Base-by-base conservation (phyloP, 1,140 invertebrate species). In the Hyphantria cunea region DNA sequence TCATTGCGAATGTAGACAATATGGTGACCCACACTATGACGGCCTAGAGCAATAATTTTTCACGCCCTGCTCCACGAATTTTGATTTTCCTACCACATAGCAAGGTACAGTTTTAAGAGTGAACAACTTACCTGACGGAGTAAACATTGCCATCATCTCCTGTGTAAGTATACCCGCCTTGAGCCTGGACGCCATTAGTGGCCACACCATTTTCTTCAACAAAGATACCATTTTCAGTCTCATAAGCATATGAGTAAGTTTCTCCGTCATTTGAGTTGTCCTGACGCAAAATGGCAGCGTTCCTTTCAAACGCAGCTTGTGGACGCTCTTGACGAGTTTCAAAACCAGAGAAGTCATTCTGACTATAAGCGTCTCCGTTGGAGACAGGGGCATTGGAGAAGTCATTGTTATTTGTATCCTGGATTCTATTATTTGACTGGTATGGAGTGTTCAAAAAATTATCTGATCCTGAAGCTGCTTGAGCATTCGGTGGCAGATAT, bases 401-500 rank as follows among this genome's bases (percentile, higher is more conserved):
- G 6, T 15, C 14, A 25, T 25, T 47, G 45, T 13, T 13, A 34
- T 47, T 56, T 50, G 55, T 47, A 47, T n/a, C 45, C 14, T 58
- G 49, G 45, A 72, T 15, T 58, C 45, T 45, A n/a, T 48, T 58
- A 11, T 6, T 12, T 12, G 55, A 58, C 15, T 39, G 55, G 11
- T 17, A 55, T 5, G 89, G 89, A 37, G 86, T 72, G 56, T 83
- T 76, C 4, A 91, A 67, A 55, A 88, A 78, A 41, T 52, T 68
- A n/a, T 82, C 85, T 11, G 78, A 79, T 3, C 93, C 93, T 11
- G 90, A 92, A 3, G 92, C 91, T n/a, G 81, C 76, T 50, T 86
- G 85, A 8, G 93, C 93, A 44, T 89, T 49, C 9, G 93, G 93
- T 9, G 94, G 94, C 7, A 94, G 90, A 70, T 94, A 94, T 6